These are phyloP conservation scores for Nestor notabilis DNA, from an alignment of 2,113 vertebrate genomes.

Conservation along the genomic window DNA sequence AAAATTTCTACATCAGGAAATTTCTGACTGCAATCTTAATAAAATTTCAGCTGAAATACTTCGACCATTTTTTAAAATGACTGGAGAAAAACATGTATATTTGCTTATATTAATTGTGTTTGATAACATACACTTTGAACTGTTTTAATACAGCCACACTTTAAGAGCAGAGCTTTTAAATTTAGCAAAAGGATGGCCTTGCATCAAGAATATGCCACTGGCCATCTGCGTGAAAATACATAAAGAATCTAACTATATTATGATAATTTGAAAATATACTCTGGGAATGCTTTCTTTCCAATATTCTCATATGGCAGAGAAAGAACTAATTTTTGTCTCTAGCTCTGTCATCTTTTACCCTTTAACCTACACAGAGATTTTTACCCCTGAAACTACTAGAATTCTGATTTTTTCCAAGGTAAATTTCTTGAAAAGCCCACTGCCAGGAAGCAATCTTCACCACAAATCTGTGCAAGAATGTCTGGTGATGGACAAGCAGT, in stretches of 20 bases:
- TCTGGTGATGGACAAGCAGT: neutral
- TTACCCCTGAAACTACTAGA: neutral
- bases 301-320: neutral
- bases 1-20: neutral
- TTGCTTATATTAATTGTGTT: neutral
- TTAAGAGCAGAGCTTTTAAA: neutral
- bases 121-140: neutral
- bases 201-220: neutral
- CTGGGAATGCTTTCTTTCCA: neutral
- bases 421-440: neutral
- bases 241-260: neutral
- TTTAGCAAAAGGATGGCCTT: neutral
- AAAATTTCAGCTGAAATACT: neutral
- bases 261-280: neutral
- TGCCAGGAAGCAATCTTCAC: neutral
- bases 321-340: neutral
- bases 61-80: neutral
- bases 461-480: neutral
- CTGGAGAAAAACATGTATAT: neutral
- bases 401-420: neutral
- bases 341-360: neutral
- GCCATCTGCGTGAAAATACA: neutral
- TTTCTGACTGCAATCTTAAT: neutral
- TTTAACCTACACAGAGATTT: neutral
- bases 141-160: neutral